phyloP scores from a whole-genome alignment of 2,797 vertebrate genomes.

The Aulostomus chinensis region DNA sequence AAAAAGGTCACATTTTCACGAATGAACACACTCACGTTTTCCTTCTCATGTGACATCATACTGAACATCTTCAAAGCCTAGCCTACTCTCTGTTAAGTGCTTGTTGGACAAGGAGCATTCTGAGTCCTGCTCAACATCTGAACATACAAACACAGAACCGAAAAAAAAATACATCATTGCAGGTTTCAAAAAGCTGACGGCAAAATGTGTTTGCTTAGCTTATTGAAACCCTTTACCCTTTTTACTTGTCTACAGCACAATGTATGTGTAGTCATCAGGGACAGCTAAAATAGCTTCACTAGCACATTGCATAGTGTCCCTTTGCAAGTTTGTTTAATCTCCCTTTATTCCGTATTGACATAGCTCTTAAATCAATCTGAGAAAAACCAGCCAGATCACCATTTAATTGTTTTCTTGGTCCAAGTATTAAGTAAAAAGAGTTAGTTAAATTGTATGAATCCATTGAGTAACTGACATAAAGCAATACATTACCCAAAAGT shows the following conservation, averaged over 20 bases:
- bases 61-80: slow-evolving; percentile 21
- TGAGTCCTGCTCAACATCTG: slow-evolving; percentile 10
- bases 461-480: too few relatives aligned
- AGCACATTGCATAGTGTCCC: slow-evolving; percentile 72
- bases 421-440: too few relatives aligned
- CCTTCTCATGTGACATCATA: slow-evolving; percentile 52
- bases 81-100: slow-evolving; percentile 29
- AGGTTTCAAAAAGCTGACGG: slow-evolving; percentile 15
- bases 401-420: background rate
- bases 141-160: slow-evolving; percentile 28
- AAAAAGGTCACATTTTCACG: slow-evolving; percentile 30
- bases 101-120: slow-evolving; percentile 26
- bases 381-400: slow-evolving; percentile 11
- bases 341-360: slow-evolving; percentile 14
- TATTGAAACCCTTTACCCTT: slow-evolving; percentile 55
- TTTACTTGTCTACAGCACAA: slow-evolving; percentile 26
- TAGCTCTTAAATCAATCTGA: slow-evolving; percentile 64
- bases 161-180: slow-evolving; percentile 37
- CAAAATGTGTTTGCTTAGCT: slow-evolving; percentile 42
- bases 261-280: slow-evolving; percentile 59
- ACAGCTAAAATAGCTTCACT: slow-evolving; percentile 47
- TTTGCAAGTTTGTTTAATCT: slow-evolving; percentile 57
- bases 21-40: slow-evolving; percentile 69
- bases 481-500: too few relatives aligned
- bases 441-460: too few relatives aligned